These are phyloP conservation scores for Anas capensis DNA, from an alignment of 2,797 vertebrate species.

Conservation along the genomic window DNA sequence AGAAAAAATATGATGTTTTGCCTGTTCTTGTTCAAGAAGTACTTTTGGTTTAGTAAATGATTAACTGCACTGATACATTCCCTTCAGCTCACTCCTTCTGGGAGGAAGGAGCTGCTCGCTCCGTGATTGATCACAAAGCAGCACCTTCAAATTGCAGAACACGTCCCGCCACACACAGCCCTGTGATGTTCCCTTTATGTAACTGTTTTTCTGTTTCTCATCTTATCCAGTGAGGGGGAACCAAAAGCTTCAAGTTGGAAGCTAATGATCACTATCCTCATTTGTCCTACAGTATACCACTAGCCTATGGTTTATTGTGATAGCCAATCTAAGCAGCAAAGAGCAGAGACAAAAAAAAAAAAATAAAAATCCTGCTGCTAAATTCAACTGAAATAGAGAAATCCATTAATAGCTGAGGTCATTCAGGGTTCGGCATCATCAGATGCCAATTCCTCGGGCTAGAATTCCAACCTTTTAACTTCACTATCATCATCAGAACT, in stretches of 20 bases:
- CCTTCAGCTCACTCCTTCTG: not conserved
- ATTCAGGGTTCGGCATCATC: not conserved
- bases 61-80: not conserved
- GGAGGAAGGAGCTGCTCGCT: not conserved
- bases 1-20: not conserved
- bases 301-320: no score
- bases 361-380: accelerated
- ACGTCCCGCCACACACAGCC: not conserved
- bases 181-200: not conserved
- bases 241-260: not conserved
- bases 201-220: not conserved
- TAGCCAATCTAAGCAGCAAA: not conserved
- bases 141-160: not conserved
- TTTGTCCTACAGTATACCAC: not conserved
- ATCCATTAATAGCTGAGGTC: not conserved
- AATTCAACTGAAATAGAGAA: not conserved
- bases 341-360: not conserved
- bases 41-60: not conserved
- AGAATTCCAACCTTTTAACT: not conserved
- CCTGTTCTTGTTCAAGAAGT: not conserved
- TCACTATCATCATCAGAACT: not conserved
- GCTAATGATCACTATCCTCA: not conserved
- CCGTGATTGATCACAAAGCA: not conserved
- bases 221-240: not conserved
- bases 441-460: not conserved